These are phyloP conservation scores for Priocnemis perturbator DNA, from an alignment of 2,888 invertebrate genomes.

Conservation along the genomic window DNA sequence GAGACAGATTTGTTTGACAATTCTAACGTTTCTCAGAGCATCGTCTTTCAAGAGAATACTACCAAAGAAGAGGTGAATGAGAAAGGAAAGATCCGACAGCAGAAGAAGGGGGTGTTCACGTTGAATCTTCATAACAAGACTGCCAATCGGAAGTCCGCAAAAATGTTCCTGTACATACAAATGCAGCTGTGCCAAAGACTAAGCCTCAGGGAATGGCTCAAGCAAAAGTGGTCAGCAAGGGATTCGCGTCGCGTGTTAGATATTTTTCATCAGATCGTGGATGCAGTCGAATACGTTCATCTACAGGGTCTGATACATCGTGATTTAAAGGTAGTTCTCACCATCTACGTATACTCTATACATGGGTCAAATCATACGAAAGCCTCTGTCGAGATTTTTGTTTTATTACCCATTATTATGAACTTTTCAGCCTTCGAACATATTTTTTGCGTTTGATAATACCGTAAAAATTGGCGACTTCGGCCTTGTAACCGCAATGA, in stretches of 20 bases:
- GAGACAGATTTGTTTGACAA: constrained; percentile 5
- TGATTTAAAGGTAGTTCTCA: constrained; percentile 88
- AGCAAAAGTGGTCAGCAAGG: constrained; percentile 59
- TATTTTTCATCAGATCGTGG: constrained; percentile 93
- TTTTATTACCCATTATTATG: background rate
- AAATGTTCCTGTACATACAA: constrained; percentile 94
- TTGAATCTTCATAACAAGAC: constrained; percentile 46
- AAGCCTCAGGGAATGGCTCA: constrained; percentile 94
- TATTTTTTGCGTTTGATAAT: constrained; percentile 94
- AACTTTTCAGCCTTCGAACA: constrained; percentile 86
- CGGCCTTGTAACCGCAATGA: constrained; percentile 95
- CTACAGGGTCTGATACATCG: constrained; percentile 94
- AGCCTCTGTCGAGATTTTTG: background rate
- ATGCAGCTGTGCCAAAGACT: constrained; percentile 96
- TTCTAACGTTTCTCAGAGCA: constrained; percentile 31
- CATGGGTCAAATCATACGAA: background rate
- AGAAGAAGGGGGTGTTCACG: constrained; percentile 47
- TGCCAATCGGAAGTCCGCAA: constrained; percentile 62
- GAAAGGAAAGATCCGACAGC: constrained; percentile 27
- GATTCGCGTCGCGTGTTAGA: constrained; percentile 77
- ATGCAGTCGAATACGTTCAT: constrained; percentile 97
- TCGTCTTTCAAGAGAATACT: constrained; percentile 25
- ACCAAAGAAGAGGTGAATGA: background rate
- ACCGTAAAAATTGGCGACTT: constrained; percentile 98
- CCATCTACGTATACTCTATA: background rate